Evolutionary conservation across 2,888 invertebrate species (phyloP).

Genomic region (Panorpa germanica): DNA sequence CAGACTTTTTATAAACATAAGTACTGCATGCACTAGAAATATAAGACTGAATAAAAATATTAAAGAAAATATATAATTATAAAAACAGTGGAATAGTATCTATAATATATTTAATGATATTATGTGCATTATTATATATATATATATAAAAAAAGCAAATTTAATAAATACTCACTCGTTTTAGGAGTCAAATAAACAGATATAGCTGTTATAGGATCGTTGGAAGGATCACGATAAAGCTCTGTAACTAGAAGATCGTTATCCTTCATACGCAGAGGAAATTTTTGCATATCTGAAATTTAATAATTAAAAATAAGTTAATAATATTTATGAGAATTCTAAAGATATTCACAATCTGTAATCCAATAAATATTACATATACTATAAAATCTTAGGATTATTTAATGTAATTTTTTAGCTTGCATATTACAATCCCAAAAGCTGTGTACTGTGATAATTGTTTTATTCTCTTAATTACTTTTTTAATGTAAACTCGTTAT

Average conservation of each 20-base stretch:
- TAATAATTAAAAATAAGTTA: conserved; percentile 12
- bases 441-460: not conserved
- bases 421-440: not conserved
- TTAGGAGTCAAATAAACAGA: conserved; percentile 98
- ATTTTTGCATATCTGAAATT: conserved; percentile 91
- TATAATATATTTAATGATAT: conserved; percentile 5
- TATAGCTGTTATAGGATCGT: conserved; percentile 92
- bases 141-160: conserved; percentile 6
- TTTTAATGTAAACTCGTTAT: no score
- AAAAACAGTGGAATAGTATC: not conserved
- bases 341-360: conserved; percentile 5
- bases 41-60: no score
- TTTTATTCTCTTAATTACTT: not conserved
- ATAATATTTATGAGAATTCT: conserved; percentile 6
- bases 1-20: no score
- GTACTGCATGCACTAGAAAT: no score
- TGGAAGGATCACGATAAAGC: conserved; percentile 82
- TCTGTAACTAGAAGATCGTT: conserved; percentile 96
- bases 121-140: conserved; percentile 4
- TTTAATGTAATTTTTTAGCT: not conserved
- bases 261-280: conserved; percentile 96
- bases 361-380: not conserved
- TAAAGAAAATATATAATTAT: no score
- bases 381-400: not conserved
- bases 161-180: conserved; percentile 56